Base-by-base conservation (phyloP, 2,888 invertebrate species). In the Harpagoxenus sublaevis region DNA sequence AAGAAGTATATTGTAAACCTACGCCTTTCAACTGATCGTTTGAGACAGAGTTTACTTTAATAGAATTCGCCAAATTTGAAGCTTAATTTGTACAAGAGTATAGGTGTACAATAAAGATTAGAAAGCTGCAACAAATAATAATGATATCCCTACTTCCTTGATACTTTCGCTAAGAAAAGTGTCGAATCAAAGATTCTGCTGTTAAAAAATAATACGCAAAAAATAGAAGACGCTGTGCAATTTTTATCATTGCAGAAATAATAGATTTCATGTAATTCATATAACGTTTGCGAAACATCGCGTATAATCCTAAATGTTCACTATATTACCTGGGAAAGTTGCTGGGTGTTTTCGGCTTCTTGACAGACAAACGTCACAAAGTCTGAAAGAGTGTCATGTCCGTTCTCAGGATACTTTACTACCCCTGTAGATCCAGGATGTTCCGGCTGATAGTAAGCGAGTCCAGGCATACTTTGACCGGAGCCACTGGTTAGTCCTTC, bases 311-410 rank as follows among this genome's bases (percentile, higher is more conserved):
- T 23, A 53, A 53, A 48, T 48, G 15, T 48, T 39, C 1, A 5
- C 3, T 48, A n/a, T 63, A 93, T 94, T 95, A 97, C 97, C 97
- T 97, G 97, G 94, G 97, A 96, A 93, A 97, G 96, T 95, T 97
- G 97, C 92, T 97, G 96, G 85, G 97, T 97, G 86, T 97, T 97
- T 91, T 98, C 97, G 48, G 98, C 98, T 95, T 99, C 99, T 95
- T 99, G 99, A 94, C 99, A 99, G 77, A 99, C 99, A 94, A 99
- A 98, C 65, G 99, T 99, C 89, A 99, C 99, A 95, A 99, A 99
- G 95, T 99, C 99, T 2, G 98, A 98, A 89, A 99, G 97, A 0
- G 98, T 98, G 95, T 99, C 99, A 94, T 98, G 98, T 0, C 98
- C 97, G 92, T 97, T 98, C 94, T 98, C 98, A 74, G 97, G 97